These are phyloP conservation scores for Drepana falcataria DNA, from an alignment of 2,888 invertebrate genomes.

Conservation along the genomic window DNA sequence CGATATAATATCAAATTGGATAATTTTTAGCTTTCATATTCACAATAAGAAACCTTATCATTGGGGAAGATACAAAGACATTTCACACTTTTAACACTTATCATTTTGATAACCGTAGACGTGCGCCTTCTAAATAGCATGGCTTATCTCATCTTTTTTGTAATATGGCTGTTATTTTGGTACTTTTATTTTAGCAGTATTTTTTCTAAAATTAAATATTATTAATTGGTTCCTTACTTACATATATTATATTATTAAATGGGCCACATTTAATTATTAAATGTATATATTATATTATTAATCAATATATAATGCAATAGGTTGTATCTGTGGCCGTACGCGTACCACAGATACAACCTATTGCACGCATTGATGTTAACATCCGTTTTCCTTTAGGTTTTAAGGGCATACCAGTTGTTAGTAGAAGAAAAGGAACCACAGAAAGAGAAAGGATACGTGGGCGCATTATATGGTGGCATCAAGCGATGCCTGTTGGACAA, in stretches of 20 bases:
- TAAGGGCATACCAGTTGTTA: constrained; percentile 90
- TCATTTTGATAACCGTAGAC: background rate
- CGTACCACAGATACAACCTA: no score
- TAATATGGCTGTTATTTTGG: background rate
- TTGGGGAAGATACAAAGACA: background rate
- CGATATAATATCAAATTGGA: no score
- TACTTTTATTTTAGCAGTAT: no score
- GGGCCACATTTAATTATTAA: no score
- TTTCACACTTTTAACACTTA: background rate
- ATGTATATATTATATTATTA: constrained; percentile 11
- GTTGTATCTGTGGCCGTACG: constrained; percentile 6
- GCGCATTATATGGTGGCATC: constrained; percentile 91
- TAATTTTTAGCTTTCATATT: background rate
- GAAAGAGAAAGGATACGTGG: constrained; percentile 93
- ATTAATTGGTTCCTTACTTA: no score
- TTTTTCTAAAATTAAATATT: no score
- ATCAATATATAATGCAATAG: constrained; percentile 2
- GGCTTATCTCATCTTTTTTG: background rate
- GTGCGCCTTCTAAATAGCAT: background rate
- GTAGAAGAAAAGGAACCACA: constrained; percentile 90
- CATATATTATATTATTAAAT: no score
- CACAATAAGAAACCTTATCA: background rate
- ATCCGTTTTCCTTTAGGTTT: constrained; percentile 56
- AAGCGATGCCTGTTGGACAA: constrained; percentile 90
- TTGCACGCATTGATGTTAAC: background rate